Conservation (phyloP, 2,797 vertebrate genomes). For the Hippocampus kuda region DNA sequence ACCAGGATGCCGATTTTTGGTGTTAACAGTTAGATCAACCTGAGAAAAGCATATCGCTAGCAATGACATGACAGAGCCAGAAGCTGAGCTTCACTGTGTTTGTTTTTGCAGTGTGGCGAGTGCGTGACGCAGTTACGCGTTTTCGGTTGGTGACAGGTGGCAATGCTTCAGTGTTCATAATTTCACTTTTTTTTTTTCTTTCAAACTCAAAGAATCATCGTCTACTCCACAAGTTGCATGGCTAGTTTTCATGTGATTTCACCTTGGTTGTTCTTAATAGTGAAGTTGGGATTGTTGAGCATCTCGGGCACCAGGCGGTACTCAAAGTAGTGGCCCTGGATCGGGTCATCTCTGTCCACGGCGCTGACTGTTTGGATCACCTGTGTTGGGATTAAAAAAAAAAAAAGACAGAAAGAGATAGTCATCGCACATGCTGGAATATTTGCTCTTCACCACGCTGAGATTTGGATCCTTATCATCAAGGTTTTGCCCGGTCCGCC, state of each 20-base stretch:
- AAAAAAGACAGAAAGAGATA: conserved; percentile 3
- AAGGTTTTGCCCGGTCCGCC: conserved; percentile 51
- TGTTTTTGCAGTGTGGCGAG: too few relatives aligned
- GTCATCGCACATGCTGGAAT: conserved; percentile 55
- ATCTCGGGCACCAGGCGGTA: conserved; percentile 91
- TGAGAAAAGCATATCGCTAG: too few relatives aligned
- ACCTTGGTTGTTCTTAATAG: conserved; percentile 97
- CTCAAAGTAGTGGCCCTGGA: conserved; percentile 91
- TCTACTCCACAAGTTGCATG: background rate
- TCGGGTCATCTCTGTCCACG: conserved; percentile 90
- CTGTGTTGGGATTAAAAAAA: conserved; percentile 51
- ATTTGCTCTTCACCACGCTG: conserved; percentile 52
- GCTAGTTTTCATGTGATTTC: conserved; percentile 58
- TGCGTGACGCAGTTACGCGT: too few relatives aligned
- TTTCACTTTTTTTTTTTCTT: background rate
- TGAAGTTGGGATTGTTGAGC: conserved; percentile 96
- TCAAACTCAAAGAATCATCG: background rate
- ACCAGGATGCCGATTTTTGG: too few relatives aligned
- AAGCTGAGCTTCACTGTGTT: too few relatives aligned
- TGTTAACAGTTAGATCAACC: too few relatives aligned
- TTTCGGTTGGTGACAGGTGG: too few relatives aligned
- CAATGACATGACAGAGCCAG: too few relatives aligned
- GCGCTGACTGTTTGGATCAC: conserved; percentile 95
- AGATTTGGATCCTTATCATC: conserved; percentile 63
- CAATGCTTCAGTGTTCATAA: too few relatives aligned